These are phyloP conservation scores for Tolypeutes matacus DNA, from an alignment of 2,797 vertebrate species.

Conservation along the genomic window DNA sequence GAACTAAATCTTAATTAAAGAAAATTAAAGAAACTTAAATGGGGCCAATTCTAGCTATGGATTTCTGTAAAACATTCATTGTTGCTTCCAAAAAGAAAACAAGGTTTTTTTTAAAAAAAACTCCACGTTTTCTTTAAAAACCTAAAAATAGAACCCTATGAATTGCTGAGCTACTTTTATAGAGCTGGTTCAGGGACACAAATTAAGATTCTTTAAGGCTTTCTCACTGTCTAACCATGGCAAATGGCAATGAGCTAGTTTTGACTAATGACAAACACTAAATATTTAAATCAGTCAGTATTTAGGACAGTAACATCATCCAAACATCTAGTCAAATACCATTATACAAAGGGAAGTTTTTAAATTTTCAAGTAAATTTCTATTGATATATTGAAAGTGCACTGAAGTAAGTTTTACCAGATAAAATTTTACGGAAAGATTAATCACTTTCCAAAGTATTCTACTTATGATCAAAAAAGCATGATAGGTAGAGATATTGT, in stretches of 20 bases:
- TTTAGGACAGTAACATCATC: not conserved
- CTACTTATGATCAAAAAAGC: constrained; percentile 12
- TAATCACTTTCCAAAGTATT: not conserved
- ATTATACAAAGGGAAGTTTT: constrained; percentile 1
- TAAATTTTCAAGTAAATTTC: constrained; percentile 53
- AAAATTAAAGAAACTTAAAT: constrained; percentile 32
- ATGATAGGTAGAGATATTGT: not conserved
- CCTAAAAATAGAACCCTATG: constrained; percentile 3
- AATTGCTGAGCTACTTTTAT: constrained; percentile 47
- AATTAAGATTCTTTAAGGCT: constrained; percentile 18
- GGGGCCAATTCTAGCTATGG: not conserved
- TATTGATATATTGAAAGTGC: not conserved
- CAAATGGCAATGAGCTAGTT: constrained; percentile 32
- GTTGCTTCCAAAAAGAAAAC: not conserved
- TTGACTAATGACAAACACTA: constrained; percentile 21
- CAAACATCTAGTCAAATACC: not conserved
- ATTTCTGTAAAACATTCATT: constrained; percentile 46
- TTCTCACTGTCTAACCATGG: not conserved
- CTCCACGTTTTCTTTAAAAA: constrained; percentile 37
- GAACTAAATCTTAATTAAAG: not conserved
- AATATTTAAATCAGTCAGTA: constrained; percentile 48
- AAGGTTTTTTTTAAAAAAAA: not conserved
- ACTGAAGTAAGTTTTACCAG: constrained; percentile 45
- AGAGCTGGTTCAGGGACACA: not conserved
- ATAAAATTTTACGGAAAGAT: constrained; percentile 23